Base-by-base conservation (phyloP, 2,113 vertebrate species). In the Probosciger aterrimus region DNA sequence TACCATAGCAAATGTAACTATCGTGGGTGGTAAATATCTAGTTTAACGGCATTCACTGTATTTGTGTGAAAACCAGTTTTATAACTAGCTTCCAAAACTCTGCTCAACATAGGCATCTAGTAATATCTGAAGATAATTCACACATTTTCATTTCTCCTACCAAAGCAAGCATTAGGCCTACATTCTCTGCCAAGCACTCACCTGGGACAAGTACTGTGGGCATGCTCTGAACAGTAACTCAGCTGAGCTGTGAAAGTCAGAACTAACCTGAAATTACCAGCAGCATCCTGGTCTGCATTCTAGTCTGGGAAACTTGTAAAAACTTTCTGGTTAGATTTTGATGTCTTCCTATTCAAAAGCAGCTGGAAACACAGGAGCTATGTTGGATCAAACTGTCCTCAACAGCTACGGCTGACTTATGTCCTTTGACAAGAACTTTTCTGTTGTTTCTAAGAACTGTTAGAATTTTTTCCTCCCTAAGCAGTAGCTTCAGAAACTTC, bases 21-120 rank as follows among this genome's bases (percentile, higher is more conserved):
- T 24, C 3, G 82, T 95, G 90, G 90, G 93, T 44, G 92, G 79
- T 83, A 95, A 96, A 90, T 71, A 96, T 74, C 85, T 62, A 93
- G 50, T 90, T 96, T 92, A 89, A 93, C 22, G 8, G 68, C 78
- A 90, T 37, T 70, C 83, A 73, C 52, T 59, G 25, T 82, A 84
- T 82, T 47, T 88, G 44, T 69, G 47, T 84, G 57, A 71, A 94
- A 90, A 35, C 0, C 11, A 39, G 28, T 39, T 94, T 70, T 78
- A 91, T 55, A 93, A 88, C 74, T 82, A 93, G 76, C 44, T 94
- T 94, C 62, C 77, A 88, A 86, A 96, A 78, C 86, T 75, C 70
- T 62, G n/a, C 39, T 94, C 33, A 81, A 41, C 31, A 63, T 3
- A 91, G 70, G 62, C 47, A 89, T 25, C 59, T 86, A 94, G 49